A percentile compares a stretch with the other conserved stretches of the same genome.
phyloP scores from a whole-genome alignment of 2,888 invertebrate species.

The Euzophera pinguis region DNA sequence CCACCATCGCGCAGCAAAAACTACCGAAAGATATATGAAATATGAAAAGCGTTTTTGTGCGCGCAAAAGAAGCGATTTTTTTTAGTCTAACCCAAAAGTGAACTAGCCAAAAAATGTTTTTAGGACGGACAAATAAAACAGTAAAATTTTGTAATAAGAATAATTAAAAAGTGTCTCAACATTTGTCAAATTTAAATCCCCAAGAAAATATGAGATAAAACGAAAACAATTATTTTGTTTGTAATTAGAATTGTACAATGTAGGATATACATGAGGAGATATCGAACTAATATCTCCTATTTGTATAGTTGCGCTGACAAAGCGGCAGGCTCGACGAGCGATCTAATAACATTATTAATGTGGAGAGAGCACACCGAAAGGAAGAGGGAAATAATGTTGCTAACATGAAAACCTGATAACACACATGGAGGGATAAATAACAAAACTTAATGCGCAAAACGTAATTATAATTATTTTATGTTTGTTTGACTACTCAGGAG shows the following conservation, averaged over 20 bases:
- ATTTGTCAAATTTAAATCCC: no score
- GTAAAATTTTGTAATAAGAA: no score
- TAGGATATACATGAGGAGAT: not conserved
- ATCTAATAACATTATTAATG: conserved; percentile 11
- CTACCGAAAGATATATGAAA: no score
- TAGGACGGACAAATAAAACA: no score
- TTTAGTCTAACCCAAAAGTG: no score
- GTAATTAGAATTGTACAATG: not conserved
- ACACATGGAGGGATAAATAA: not conserved
- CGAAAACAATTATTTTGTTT: not conserved
- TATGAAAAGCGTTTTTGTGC: no score
- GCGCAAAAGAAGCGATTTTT: no score
- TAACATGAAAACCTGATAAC: conserved; percentile 1
- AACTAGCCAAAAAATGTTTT: no score
- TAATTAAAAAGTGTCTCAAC: no score
- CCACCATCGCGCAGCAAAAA: no score
- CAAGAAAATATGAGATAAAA: no score
- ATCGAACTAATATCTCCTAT: conserved; percentile 6
- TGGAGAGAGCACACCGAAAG: conserved; percentile 2
- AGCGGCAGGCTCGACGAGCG: conserved; percentile 2
- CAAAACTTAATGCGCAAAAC: not conserved
- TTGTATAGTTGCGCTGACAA: conserved; percentile 9
- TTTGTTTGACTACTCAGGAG: no score
- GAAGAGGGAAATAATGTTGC: conserved; percentile 1
- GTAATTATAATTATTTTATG: not conserved